Conservation (phyloP, 2,888 invertebrate genomes). For the Drosophila algonquin region DNA sequence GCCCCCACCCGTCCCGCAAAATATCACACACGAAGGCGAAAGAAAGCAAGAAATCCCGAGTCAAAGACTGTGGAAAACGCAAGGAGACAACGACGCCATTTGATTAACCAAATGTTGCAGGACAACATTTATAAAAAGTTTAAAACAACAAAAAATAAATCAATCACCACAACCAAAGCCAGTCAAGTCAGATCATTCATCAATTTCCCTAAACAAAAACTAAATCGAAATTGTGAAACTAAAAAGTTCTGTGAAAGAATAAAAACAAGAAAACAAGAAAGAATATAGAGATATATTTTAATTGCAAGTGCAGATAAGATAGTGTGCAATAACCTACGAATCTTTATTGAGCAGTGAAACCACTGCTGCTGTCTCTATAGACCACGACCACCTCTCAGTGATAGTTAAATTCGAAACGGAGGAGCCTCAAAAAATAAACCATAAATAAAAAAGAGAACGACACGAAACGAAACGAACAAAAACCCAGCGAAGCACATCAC, state of each 20-base stretch:
- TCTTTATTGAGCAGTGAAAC: constrained; percentile 6
- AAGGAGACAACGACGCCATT: constrained; percentile 47
- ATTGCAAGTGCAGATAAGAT: constrained; percentile 31
- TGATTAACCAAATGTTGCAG: constrained; percentile 62
- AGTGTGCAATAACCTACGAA: constrained; percentile 70
- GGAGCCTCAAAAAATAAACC: background rate
- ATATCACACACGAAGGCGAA: background rate
- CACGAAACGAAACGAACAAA: constrained; percentile 31
- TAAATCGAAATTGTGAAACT: constrained; percentile 37
- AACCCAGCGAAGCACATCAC: constrained; percentile 62
- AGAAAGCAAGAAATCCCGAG: constrained; percentile 17
- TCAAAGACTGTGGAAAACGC: constrained; percentile 39
- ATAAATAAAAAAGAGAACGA: constrained; percentile 18
- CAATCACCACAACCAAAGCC: constrained; percentile 1
- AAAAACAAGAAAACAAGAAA: background rate
- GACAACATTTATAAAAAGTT: constrained; percentile 42
- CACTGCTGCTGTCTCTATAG: constrained; percentile 7
- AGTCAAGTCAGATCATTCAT: constrained; percentile 13
- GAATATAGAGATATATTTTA: background rate
- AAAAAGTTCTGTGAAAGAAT: constrained; percentile 17
- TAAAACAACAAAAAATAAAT: constrained; percentile 21
- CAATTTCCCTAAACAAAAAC: constrained; percentile 48
- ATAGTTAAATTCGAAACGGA: constrained; percentile 29
- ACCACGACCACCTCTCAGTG: constrained; percentile 20
- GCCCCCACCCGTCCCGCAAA: constrained; percentile 9